Evolutionary conservation across 1,140 invertebrate species (phyloP), one percentile per base, ranked within the genome.

Genomic region (Calliopsis andreniformis): DNA sequence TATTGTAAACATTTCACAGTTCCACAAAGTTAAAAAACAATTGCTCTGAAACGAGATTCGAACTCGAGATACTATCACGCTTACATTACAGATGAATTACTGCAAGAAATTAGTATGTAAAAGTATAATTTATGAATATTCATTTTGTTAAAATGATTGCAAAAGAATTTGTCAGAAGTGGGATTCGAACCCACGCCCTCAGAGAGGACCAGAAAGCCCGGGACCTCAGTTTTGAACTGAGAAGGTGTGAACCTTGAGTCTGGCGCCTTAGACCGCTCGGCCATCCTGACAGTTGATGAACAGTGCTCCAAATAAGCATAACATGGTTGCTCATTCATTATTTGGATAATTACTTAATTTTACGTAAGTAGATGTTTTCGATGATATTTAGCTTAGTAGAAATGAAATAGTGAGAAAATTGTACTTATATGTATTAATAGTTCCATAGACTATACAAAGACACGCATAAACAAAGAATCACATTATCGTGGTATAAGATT

Each of bases 231-330:
- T 7, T 79, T 28, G 14, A 73, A 67, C 73, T 75, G 83, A 85
- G 69, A 85, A 86, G 80, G 83, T 61, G 18, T 18, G 12, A 72
- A 83, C 84, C 84, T 86, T 86, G 83, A 86, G 83, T 85, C 84
- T 86, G 83, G 84, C 84, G 84, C 84, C 84, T 86, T 86, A 85
- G 84, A 86, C 84, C 84, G 84, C 84, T 86, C 84, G 84, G 84
- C 84, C 84, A 86, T 86, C 56, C 68, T 71, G 68, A 71, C 68
- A 62, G 7, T 42, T 67, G 63, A 0, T n/a, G 0, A 1, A 0
- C 0, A 10, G 0, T 2, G 35, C 1, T 20, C 30, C 0, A 23
- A 71, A 71, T 58, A 5, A 4, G 20, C 8, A 39, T 47, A 12
- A 55, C 30, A 7, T 45, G 10, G 0, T 47, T 0, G 3, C 16